Percentiles rank a stretch among this genome's conserved stretches.
These are phyloP conservation scores for Oncorhynchus tshawytscha DNA, from an alignment of 2,113 vertebrate genomes.

Conservation along the genomic window DNA sequence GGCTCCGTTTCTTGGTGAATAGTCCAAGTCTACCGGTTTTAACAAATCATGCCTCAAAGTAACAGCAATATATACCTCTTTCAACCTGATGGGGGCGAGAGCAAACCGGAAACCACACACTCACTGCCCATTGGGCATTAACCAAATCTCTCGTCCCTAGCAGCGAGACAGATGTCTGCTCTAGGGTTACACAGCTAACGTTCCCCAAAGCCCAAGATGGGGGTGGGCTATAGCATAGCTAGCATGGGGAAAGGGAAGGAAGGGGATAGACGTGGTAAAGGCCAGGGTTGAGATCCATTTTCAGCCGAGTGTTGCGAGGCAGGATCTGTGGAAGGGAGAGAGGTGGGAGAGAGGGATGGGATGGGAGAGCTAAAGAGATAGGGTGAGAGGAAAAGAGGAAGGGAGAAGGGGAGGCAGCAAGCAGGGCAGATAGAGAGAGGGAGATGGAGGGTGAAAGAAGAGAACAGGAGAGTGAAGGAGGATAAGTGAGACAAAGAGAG, in stretches of 20 bases:
- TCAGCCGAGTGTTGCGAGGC: not conserved
- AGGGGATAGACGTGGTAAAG: not conserved
- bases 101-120: not conserved
- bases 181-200: constrained; percentile 14
- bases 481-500: not conserved
- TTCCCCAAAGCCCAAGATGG: not conserved
- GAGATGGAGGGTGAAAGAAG: not conserved
- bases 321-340: constrained; percentile 8
- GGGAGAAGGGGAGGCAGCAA: not conserved
- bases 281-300: not conserved
- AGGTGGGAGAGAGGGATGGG: not conserved
- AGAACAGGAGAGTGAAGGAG: not conserved
- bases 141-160: not conserved
- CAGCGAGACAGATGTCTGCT: constrained; percentile 3
- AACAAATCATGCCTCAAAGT: not conserved
- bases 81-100: not conserved
- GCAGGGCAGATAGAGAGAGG: not conserved
- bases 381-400: not conserved
- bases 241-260: no score
- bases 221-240: not conserved
- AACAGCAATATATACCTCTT: not conserved
- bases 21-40: no score
- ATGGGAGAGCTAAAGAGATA: not conserved
- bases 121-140: not conserved
- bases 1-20: no score